Conservation (phyloP, 2,113 vertebrate species). For the Lophius piscatorius region DNA sequence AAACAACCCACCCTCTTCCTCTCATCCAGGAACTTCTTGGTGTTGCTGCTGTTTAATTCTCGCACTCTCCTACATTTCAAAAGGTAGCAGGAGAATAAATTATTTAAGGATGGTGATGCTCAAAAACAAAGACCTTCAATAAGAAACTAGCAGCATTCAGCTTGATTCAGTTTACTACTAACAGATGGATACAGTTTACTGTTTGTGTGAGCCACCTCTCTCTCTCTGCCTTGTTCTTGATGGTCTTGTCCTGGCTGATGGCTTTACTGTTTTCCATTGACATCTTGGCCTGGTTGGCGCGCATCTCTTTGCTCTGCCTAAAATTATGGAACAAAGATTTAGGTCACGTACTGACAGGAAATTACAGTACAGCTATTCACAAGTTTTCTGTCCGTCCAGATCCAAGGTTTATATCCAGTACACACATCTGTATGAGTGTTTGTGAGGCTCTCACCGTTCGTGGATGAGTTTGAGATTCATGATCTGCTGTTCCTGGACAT, state of each 20-base stretch:
- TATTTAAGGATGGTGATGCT: no score
- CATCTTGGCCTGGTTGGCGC: slow-evolving; percentile 95
- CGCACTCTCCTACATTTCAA: slow-evolving; percentile 87
- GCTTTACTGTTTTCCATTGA: slow-evolving; percentile 99
- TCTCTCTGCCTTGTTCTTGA: slow-evolving; percentile 98
- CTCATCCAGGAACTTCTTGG: slow-evolving; percentile 98
- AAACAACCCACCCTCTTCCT: slow-evolving; percentile 89
- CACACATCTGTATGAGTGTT: neutral
- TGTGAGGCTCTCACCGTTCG: slow-evolving; percentile 83
- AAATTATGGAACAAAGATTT: slow-evolving; percentile 5
- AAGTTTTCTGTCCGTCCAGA: accelerated
- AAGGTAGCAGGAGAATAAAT: neutral
- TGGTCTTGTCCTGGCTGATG: slow-evolving; percentile 97
- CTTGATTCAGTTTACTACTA: neutral
- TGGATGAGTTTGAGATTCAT: slow-evolving; percentile 93
- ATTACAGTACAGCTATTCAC: neutral
- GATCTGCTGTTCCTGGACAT: slow-evolving; percentile 92
- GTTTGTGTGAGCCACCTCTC: slow-evolving; percentile 85
- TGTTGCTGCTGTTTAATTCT: slow-evolving; percentile 98
- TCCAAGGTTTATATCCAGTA: neutral
- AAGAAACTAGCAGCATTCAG: no score
- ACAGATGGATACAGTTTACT: neutral
- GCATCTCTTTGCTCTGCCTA: slow-evolving; percentile 98
- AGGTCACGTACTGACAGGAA: neutral
- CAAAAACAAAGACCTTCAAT: no score